phyloP scores from a whole-genome alignment of 2,113 vertebrate genomes.

The Microtus pennsylvanicus region DNA sequence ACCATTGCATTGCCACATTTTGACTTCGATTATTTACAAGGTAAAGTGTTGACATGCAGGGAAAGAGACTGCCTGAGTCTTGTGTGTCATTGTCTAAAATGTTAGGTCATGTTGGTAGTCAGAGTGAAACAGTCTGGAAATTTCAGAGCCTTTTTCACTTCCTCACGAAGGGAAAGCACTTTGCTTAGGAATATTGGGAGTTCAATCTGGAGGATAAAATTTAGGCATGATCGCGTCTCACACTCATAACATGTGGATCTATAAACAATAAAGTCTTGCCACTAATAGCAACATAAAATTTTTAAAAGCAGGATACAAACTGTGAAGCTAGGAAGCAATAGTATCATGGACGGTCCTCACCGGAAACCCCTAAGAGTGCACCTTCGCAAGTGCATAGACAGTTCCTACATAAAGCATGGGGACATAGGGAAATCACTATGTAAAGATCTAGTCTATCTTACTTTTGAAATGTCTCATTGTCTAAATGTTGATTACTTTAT shows the following conservation, averaged over 20 bases:
- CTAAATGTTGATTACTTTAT: neutral
- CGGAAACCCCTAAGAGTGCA: neutral
- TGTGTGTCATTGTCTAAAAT: neutral
- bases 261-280: neutral
- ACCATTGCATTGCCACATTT: too few species aligned
- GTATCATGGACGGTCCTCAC: neutral
- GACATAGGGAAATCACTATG: neutral
- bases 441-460: neutral
- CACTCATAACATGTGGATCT: too few species aligned
- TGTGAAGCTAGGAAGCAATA: neutral
- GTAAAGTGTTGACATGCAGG: neutral
- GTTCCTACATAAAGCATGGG: neutral
- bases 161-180: neutral
- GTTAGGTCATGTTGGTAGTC: neutral
- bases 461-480: neutral
- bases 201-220: neutral
- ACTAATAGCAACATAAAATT: neutral
- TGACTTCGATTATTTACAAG: neutral
- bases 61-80: neutral
- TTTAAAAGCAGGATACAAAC: neutral
- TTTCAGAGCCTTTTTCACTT: neutral
- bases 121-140: neutral
- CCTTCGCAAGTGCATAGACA: too few species aligned
- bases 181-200: neutral
- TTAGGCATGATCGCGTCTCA: neutral